Conservation (phyloP, 2,113 vertebrate species). For the Oryzias celebensis region DNA sequence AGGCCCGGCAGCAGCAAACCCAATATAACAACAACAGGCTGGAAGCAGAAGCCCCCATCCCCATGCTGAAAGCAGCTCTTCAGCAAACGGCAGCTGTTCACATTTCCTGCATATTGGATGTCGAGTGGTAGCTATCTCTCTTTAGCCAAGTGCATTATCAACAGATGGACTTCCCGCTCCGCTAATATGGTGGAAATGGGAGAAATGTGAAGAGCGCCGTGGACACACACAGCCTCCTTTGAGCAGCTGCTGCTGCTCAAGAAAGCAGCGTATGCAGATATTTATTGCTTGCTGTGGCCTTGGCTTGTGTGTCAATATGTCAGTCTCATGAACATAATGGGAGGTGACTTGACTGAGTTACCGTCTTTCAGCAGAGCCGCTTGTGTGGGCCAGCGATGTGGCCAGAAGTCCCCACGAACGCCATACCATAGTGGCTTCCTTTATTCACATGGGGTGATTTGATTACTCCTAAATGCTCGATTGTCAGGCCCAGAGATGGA, state of each 20-base stretch:
- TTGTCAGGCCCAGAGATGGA: conserved; percentile 32
- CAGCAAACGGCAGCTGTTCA: conserved; percentile 67
- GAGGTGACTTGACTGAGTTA: conserved; percentile 11
- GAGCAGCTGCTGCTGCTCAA: conserved; percentile 58
- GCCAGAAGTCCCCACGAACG: conserved; percentile 52
- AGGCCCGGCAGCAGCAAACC: conserved; percentile 47
- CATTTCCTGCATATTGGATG: conserved; percentile 74
- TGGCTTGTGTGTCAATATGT: conserved; percentile 18
- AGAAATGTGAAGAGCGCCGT: conserved; percentile 49
- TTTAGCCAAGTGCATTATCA: conserved; percentile 64
- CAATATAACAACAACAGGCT: conserved; percentile 38
- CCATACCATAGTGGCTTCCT: conserved; percentile 9
- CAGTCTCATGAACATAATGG: conserved; percentile 6
- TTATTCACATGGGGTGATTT: conserved; percentile 56
- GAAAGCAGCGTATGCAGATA: conserved; percentile 23
- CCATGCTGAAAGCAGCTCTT: conserved; percentile 60
- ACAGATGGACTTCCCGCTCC: conserved; percentile 67
- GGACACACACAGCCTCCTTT: conserved; percentile 11
- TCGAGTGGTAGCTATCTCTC: conserved; percentile 49
- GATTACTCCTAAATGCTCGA: conserved; percentile 42
- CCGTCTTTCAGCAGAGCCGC: conserved; percentile 10
- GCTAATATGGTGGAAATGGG: conserved; percentile 64
- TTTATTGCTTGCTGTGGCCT: conserved; percentile 22
- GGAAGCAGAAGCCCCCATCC: conserved; percentile 43
- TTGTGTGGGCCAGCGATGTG: conserved; percentile 43